Percentiles rank a stretch among this genome's conserved stretches.
phyloP scores from a whole-genome alignment of 2,888 invertebrate species.

The Lithophane ornitopus region DNA sequence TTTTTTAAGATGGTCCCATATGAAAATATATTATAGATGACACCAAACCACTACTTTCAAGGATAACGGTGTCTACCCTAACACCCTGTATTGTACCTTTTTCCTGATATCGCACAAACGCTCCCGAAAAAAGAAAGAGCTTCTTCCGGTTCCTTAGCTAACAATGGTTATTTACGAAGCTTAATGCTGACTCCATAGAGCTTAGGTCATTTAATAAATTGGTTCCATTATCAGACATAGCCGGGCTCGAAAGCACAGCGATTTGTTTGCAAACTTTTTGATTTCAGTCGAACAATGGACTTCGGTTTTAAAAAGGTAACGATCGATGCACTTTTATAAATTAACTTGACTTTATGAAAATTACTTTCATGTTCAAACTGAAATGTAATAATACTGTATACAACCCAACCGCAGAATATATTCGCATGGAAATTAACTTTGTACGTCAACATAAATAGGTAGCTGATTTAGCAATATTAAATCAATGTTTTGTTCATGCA shows the following conservation, averaged over 20 bases:
- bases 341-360: conserved; percentile 25
- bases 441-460: background rate
- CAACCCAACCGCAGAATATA: background rate
- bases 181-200: conserved; percentile 60
- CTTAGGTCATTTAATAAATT: conserved; percentile 71
- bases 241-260: conserved; percentile 64
- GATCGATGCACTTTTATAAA: conserved; percentile 36
- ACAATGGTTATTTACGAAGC: conserved; percentile 39
- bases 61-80: no score
- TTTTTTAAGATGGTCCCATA: no score
- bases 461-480: background rate
- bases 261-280: conserved; percentile 74
- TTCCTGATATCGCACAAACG: background rate
- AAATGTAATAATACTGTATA: conserved; percentile 1
- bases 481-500: background rate
- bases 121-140: background rate
- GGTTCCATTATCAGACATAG: conserved; percentile 73
- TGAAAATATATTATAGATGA: no score
- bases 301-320: conserved; percentile 29
- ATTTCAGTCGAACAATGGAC: conserved; percentile 64
- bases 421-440: conserved; percentile 3
- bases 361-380: conserved; percentile 1
- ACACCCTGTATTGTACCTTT: background rate
- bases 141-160: conserved; percentile 9
- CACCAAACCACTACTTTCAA: no score